These are phyloP conservation scores for Carollia perspicillata DNA, from an alignment of 2,113 vertebrate genomes.

Conservation along the genomic window DNA sequence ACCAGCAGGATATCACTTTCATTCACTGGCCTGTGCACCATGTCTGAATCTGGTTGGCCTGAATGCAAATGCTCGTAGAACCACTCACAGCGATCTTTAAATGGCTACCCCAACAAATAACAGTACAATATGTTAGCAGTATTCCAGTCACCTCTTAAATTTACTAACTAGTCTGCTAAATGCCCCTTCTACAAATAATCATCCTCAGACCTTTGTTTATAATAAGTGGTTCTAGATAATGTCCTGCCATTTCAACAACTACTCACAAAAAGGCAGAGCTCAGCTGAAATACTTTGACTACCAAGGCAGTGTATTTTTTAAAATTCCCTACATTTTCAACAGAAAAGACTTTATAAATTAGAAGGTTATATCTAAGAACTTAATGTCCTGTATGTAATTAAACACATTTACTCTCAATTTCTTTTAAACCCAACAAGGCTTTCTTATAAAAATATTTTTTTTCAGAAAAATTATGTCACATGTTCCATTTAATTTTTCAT, in stretches of 20 bases:
- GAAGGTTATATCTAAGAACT: not conserved
- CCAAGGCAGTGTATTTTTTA: not conserved
- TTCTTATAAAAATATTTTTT: slow-evolving; percentile 34
- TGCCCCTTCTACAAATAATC: slow-evolving; percentile 1
- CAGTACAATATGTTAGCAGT: slow-evolving; percentile 31
- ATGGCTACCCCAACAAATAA: slow-evolving; percentile 85
- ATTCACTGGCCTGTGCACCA: slow-evolving; percentile 97
- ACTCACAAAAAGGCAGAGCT: slow-evolving; percentile 25
- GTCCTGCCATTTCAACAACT: slow-evolving; percentile 34
- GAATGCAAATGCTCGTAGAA: slow-evolving; percentile 97
- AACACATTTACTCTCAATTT: slow-evolving; percentile 52
- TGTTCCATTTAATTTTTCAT: slow-evolving; percentile 40
- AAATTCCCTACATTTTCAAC: slow-evolving; percentile 38
- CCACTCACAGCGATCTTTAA: slow-evolving; percentile 99
- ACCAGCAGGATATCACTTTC: slow-evolving; percentile 97
- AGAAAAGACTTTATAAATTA: slow-evolving; percentile 30
- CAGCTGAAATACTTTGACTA: not conserved
- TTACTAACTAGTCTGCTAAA: slow-evolving; percentile 3
- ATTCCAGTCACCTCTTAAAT: not conserved
- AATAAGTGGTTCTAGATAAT: slow-evolving; percentile 3
- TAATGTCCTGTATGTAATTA: not conserved
- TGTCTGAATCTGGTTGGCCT: slow-evolving; percentile 93
- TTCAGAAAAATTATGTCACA: slow-evolving; percentile 18
- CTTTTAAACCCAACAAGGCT: slow-evolving; percentile 27
- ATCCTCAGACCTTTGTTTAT: slow-evolving; percentile 15